Evolutionary conservation across 2,797 vertebrate species (phyloP), one percentile per base, ranked within the genome.

Genomic region (Scarus forsteni): DNA sequence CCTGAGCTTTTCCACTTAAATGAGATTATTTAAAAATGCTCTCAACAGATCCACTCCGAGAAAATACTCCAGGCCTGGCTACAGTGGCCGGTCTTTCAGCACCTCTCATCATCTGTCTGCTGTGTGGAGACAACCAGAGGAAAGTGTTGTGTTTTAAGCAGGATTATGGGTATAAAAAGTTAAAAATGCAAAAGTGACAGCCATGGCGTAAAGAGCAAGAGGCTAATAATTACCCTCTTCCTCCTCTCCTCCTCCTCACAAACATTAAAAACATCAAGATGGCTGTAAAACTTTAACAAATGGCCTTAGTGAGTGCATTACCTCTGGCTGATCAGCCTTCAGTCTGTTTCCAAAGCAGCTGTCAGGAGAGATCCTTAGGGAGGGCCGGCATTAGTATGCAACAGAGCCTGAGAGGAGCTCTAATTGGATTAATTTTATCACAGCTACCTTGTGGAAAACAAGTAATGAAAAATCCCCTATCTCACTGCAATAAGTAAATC

Each of bases 361-460:
- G 80, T 62, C 71, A n/a, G 61, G 60, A 73, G 51, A 42, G 44
- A 60, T 76, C 83, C 79, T 78, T 35, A 59, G 85, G 84, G 88
- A 87, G 18, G 1, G 34, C 35, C 52, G 6, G 56, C 83, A 90
- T 93, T 90, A 90, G 88, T 83, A 92, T 89, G 86, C 88, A 86
- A 83, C 78, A 48, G 68, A 80, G 79, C 51, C 70, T 65, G 66
- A 75, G 67, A 80, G 64, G 59, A 77, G 65, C 68, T 80, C 73
- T 92, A 93, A 92, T 88, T 89, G 79, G 84, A 85, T 86, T 80
- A 71, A 88, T 88, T 90, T 85, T 81, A 89, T 87, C 84, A 87
- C 61, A 42, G 75, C 82, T 77, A 80, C 72, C 63, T 79, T 62
- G 55, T 75, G 68, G 68, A 85, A 85, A 91, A 80, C 79, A 79